Evolutionary conservation across 2,797 vertebrate species (phyloP), one percentile per base, ranked within the genome.

Genomic region (Helicolenus hilgendorfi): DNA sequence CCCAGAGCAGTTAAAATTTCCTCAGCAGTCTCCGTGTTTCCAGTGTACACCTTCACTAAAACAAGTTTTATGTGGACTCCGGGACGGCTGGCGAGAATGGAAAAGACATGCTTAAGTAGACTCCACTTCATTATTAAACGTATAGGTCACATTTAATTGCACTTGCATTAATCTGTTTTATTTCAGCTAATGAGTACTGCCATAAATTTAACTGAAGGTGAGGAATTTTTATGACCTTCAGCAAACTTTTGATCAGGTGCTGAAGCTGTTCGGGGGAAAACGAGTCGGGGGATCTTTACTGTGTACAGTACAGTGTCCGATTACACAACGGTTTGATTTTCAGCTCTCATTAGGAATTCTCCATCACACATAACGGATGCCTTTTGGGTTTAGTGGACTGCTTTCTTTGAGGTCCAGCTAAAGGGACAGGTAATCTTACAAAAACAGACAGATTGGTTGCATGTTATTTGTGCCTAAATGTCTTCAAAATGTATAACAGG

Each of bases 241-340:
- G 94, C 94, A 94, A 95, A 97, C 97, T 97, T 98, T 98, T 98
- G 97, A 98, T 98, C 97, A 97, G 94, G 93, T 96, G 94, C 92
- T 96, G 93, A 95, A 96, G 88, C 91, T 89, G 91, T 94, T 95
- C 56, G 26, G 89, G 91, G 90, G 90, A 36, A 91, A 95, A 91
- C 81, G 84, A 89, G 89, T 84, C 65, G 67, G 94, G 94, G 94
- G 77, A 92, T 95, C 96, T 97, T 97, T 98, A 98, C 94, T 94
- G 95, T 97, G 96, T 97, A 98, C 97, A 96, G 97, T 97, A 97
- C 94, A 96, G 97, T 96, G 93, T 98, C 95, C 82, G 63, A 84
- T 97, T 98, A 97, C 97, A 94, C 93, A 78, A 90, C 77, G 86
- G 93, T 93, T 96, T 92, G 92, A 97, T 97, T 97, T 96, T 96